Evolutionary conservation across 1,140 invertebrate genomes (phyloP).

Genomic region (Drosophila parvula): DNA sequence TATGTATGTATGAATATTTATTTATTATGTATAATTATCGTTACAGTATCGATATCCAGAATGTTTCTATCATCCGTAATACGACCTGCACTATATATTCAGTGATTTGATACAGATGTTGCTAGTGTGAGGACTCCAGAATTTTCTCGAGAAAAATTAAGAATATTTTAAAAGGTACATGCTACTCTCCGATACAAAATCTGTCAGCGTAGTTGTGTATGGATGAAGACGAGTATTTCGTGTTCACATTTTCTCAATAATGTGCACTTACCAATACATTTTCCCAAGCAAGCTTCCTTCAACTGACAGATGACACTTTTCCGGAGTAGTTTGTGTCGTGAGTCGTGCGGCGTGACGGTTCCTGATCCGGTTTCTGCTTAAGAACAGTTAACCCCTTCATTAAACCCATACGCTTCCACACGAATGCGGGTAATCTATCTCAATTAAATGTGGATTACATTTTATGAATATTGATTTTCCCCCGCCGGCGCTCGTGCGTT

Average conservation of each 20-base stretch:
- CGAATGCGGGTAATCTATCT: slow-evolving; percentile 57
- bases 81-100: too few relatives aligned
- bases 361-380: not conserved
- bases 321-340: not conserved
- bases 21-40: too few relatives aligned
- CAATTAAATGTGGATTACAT: slow-evolving; percentile 68
- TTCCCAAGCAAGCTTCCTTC: not conserved
- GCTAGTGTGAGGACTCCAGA: too few relatives aligned
- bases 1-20: too few relatives aligned
- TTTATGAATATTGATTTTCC: slow-evolving; percentile 74
- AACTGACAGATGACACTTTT: slow-evolving; percentile 7
- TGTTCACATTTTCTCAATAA: not conserved
- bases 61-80: too few relatives aligned
- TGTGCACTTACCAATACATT: not conserved
- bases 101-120: too few relatives aligned
- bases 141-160: too few relatives aligned
- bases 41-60: too few relatives aligned
- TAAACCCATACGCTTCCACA: slow-evolving; percentile 7
- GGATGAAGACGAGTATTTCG: not conserved
- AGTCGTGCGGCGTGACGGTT: not conserved
- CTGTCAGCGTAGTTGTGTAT: not conserved
- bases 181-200: not conserved
- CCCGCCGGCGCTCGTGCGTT: slow-evolving; percentile 12
- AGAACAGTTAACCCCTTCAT: slow-evolving; percentile 15
- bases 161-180: too few relatives aligned